Evolutionary conservation across 2,113 vertebrate species (phyloP).

Genomic region (Cyrtonyx montezumae): DNA sequence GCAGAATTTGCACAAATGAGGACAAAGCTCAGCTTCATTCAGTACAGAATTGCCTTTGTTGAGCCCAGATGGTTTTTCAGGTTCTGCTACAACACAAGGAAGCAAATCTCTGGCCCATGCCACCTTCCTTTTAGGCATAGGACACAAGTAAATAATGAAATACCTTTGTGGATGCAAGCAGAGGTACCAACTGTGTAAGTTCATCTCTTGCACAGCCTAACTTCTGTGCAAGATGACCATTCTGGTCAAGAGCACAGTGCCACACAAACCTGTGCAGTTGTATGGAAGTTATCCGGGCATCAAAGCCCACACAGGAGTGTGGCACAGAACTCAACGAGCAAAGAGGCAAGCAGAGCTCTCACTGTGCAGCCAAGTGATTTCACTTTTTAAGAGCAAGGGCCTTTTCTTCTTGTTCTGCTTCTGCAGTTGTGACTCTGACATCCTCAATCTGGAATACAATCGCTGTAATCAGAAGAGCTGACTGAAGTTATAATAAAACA

Average conservation of each 20-base stretch:
- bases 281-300: background rate
- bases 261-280: background rate
- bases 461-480: background rate
- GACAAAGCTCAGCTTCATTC: background rate
- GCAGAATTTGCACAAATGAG: background rate
- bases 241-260: accelerated
- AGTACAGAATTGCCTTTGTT: background rate
- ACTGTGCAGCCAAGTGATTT: background rate
- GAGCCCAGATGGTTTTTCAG: background rate
- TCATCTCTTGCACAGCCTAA: background rate
- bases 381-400: background rate
- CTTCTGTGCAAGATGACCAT: background rate
- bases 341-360: accelerated
- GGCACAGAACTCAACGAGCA: background rate
- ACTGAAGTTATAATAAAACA: background rate
- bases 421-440: constrained; percentile 2
- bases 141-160: background rate
- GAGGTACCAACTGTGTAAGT: background rate
- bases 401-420: background rate
- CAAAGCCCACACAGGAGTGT: background rate
- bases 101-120: background rate
- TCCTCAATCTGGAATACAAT: background rate
- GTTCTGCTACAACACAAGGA: background rate
- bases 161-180: background rate
- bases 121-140: background rate